Base-by-base conservation (phyloP, 2,797 vertebrate species). In the Orientallactaga sibirica region DNA sequence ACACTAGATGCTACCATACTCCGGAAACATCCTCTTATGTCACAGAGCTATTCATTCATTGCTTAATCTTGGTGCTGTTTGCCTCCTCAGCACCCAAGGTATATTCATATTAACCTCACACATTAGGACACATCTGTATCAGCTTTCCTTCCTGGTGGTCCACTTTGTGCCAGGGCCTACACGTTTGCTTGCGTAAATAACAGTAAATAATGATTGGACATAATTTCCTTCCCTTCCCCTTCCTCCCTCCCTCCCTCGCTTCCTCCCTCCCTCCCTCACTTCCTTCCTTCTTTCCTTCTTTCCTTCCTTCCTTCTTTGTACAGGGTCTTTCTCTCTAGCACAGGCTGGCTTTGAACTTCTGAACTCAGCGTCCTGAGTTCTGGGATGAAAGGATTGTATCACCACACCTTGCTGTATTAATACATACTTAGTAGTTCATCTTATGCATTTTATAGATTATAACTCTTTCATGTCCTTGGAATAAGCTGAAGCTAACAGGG, bases 401-500 rank as follows among this genome's bases (percentile, higher is more conserved):
- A 58, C 9, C 2, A 12, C 55, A 58, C 55, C 55, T 16, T 14
- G 55, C 48, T 48, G 90, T 37, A 71, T 55, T 67, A 82, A 41
- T 92, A 68, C 64, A 29, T 93, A 87, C 5, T 8, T 48, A 29
- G 11, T 37, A 83, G 62, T 91, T 87, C 48, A 41, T 79, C 14
- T 25, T 68, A 25, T 62, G 29, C 22, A 58, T 87, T 80, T 96
- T 91, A 79, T 62, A 94, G 78, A 68, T 84, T 61, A 73, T 76
- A 88, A 84, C 29, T 76, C 14, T 83, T 93, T 95, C 33, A 77
- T 48, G 68, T 91, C 82, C 55, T 76, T 91, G 75, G 70, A 70
- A 74, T n/a, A 88, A 77, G 75, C 16, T 61, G 37, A 84, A 86
- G 11, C 4, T 87, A 41, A 24, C 18, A 62, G 86, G 75, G 41